Evolutionary conservation across 2,888 invertebrate species (phyloP).

Genomic region (Agrotis clavis): DNA sequence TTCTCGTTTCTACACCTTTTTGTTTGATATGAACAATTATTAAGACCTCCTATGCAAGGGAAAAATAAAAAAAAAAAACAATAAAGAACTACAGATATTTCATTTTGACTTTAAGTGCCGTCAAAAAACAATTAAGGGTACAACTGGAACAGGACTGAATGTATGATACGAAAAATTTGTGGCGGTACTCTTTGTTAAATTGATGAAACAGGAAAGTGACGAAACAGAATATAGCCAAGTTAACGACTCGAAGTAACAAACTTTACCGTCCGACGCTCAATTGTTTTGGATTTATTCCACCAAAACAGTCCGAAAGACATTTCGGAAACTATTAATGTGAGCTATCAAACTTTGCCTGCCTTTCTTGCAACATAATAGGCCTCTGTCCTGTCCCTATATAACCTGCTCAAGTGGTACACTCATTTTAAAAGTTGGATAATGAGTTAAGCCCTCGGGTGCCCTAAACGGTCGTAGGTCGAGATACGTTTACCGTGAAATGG

Average conservation of each 20-base stretch:
- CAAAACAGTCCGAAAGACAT: conserved; percentile 52
- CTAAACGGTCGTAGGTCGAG: conserved; percentile 50
- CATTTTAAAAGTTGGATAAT: conserved; percentile 62
- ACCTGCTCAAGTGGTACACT: conserved; percentile 40
- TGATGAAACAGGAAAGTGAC: too few relatives aligned
- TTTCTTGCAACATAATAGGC: conserved; percentile 33
- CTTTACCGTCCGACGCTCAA: conserved; percentile 72
- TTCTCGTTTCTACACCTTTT: too few relatives aligned
- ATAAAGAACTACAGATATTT: too few relatives aligned
- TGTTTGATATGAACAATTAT: too few relatives aligned
- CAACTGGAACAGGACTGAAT: too few relatives aligned
- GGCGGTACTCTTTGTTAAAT: too few relatives aligned
- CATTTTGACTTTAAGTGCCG: too few relatives aligned
- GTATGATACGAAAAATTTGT: too few relatives aligned
- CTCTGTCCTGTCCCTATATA: conserved; percentile 32
- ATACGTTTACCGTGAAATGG: conserved; percentile 58
- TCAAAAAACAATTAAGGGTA: too few relatives aligned
- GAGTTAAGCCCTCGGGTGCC: conserved; percentile 63
- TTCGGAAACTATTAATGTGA: conserved; percentile 63
- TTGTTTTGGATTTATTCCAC: conserved; percentile 74
- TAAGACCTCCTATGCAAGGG: too few relatives aligned
- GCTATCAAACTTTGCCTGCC: conserved; percentile 44
- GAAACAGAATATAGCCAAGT: conserved; percentile 25
- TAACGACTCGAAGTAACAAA: conserved; percentile 73
- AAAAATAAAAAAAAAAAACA: too few relatives aligned